phyloP scores from a whole-genome alignment of 2,888 invertebrate genomes.

The Petrophora chlorosata region DNA sequence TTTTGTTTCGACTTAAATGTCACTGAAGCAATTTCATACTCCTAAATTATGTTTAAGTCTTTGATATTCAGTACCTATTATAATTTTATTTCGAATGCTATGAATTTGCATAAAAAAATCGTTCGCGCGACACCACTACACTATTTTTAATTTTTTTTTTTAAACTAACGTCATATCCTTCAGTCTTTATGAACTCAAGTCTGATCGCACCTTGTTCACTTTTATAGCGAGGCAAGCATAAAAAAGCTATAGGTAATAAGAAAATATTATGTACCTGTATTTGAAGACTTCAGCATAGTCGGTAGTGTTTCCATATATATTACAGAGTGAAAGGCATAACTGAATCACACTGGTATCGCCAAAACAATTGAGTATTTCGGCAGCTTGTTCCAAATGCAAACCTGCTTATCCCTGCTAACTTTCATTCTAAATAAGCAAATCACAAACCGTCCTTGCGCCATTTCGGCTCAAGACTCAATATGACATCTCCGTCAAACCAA shows the following conservation, averaged over 20 bases:
- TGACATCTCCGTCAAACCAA: slow-evolving; percentile 19
- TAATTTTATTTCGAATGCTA: slow-evolving; percentile 35
- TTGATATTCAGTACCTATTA: slow-evolving; percentile 32
- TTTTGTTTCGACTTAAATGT: slow-evolving; percentile 42
- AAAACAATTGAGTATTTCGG: too few species aligned
- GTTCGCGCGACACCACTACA: slow-evolving; percentile 7
- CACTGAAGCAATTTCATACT: slow-evolving; percentile 41
- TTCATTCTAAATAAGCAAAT: slow-evolving; percentile 4
- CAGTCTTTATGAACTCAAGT: not conserved
- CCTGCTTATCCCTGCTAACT: too few species aligned
- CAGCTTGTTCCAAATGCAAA: too few species aligned
- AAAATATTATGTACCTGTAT: too few species aligned
- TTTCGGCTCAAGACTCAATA: slow-evolving; percentile 15
- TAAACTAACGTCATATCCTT: slow-evolving; percentile 1
- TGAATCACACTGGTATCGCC: too few species aligned
- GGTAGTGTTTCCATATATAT: too few species aligned
- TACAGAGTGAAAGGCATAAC: too few species aligned
- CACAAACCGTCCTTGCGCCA: slow-evolving; percentile 8
- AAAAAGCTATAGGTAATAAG: too few species aligned
- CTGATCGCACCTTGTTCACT: not conserved
- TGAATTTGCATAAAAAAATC: slow-evolving; percentile 25
- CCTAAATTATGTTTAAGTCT: slow-evolving; percentile 41
- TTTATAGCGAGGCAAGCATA: not conserved
- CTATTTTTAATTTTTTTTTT: slow-evolving; percentile 1
- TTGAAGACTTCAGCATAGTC: too few species aligned